A percentile compares a stretch with the other conserved stretches of the same genome.
phyloP scores from a whole-genome alignment of 2,888 invertebrate species.

The Aphodius sticticus region DNA sequence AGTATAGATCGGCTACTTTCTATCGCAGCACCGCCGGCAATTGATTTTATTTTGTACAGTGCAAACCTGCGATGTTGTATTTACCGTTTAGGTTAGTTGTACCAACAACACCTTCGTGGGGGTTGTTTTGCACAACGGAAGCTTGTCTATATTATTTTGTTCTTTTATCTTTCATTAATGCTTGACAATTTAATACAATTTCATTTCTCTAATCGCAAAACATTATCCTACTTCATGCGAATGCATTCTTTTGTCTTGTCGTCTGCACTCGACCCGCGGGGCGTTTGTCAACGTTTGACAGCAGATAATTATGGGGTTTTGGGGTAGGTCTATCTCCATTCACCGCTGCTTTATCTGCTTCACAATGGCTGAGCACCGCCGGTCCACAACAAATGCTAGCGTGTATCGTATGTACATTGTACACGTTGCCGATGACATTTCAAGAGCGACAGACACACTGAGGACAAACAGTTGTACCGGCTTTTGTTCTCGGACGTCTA shows the following conservation, averaged over 20 bases:
- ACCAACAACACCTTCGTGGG: too few species aligned
- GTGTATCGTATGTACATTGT: neutral
- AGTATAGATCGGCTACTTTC: too few species aligned
- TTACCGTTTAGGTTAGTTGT: too few species aligned
- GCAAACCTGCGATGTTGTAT: too few species aligned
- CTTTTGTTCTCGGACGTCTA: neutral
- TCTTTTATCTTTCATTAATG: too few species aligned
- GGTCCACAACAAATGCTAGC: neutral
- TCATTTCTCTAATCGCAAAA: neutral
- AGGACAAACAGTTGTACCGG: neutral
- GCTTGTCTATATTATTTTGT: too few species aligned
- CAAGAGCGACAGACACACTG: neutral
- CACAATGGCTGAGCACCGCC: neutral
- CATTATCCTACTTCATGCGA: neutral
- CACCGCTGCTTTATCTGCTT: neutral
- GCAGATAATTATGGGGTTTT: neutral
- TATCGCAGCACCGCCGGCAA: too few species aligned
- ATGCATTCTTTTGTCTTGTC: neutral
- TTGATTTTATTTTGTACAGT: too few species aligned
- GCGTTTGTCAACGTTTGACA: neutral
- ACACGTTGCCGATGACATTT: neutral
- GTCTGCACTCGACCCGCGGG: neutral
- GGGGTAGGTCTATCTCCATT: neutral
- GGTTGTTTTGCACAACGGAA: too few species aligned
- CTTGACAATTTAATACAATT: neutral